phyloP scores from a whole-genome alignment of 2,113 vertebrate species.

The Emydocephalus ijimae region DNA sequence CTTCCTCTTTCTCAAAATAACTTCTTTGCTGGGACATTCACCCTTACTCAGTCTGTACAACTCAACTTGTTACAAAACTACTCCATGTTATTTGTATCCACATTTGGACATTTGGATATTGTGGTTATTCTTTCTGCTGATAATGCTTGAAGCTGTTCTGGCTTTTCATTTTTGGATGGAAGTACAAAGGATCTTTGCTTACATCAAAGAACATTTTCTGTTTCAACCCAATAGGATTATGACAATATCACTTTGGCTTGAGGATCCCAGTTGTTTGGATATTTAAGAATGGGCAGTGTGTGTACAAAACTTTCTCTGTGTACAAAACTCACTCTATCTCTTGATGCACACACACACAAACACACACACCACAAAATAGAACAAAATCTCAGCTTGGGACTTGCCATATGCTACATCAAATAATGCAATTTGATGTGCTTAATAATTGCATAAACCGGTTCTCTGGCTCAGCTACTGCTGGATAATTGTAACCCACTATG shows the following conservation, averaged over 20 bases:
- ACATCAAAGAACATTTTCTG: background rate
- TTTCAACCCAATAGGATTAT: background rate
- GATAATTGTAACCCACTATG: background rate
- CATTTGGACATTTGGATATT: background rate
- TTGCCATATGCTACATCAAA: background rate
- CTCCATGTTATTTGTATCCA: background rate
- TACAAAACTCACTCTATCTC: too few species aligned
- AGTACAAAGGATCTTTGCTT: background rate
- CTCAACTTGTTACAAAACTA: background rate
- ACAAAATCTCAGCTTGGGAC: background rate
- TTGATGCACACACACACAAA: background rate
- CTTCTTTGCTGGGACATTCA: background rate
- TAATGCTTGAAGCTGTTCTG: background rate
- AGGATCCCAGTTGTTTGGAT: background rate
- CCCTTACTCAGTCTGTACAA: background rate
- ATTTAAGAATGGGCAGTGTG: background rate
- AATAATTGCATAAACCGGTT: background rate
- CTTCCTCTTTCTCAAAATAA: background rate
- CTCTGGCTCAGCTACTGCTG: background rate
- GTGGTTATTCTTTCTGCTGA: background rate
- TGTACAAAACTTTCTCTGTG: too few species aligned
- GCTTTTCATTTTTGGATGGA: background rate
- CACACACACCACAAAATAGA: too few species aligned
- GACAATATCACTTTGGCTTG: background rate
- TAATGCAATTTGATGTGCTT: background rate